Percentiles rank a stretch among this genome's conserved stretches.
phyloP scores from a whole-genome alignment of 2,888 invertebrate genomes.

The Cosmorhoe ocellata region DNA sequence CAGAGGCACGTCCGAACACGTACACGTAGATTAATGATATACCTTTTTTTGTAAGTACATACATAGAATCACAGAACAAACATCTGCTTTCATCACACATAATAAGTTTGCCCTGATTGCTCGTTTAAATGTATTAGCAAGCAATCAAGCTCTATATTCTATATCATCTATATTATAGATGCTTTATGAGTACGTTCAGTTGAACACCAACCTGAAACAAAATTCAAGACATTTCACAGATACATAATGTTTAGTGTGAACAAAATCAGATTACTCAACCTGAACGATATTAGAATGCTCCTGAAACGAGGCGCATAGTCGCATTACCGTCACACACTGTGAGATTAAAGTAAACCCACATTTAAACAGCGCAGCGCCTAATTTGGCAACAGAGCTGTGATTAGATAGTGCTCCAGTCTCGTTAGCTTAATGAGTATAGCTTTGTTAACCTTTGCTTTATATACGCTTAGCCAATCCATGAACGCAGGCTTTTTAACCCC shows the following conservation, averaged over 20 bases:
- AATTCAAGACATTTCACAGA: neutral
- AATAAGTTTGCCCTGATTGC: too few relatives aligned
- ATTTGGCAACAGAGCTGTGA: constrained; percentile 79
- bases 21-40: too few relatives aligned
- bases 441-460: constrained; percentile 69
- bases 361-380: constrained; percentile 74
- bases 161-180: too few relatives aligned
- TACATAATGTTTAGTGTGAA: neutral
- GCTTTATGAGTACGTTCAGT: too few relatives aligned
- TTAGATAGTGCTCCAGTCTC: constrained; percentile 78
- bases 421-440: constrained; percentile 75
- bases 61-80: too few relatives aligned
- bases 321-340: constrained; percentile 54
- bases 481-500: constrained; percentile 27
- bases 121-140: too few relatives aligned
- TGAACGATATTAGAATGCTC: constrained; percentile 8
- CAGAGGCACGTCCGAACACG: too few relatives aligned
- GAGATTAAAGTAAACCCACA: constrained; percentile 74
- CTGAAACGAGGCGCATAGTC: constrained; percentile 31
- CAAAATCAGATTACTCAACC: neutral
- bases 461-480: constrained; percentile 54
- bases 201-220: too few relatives aligned
- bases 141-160: too few relatives aligned
- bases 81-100: too few relatives aligned
- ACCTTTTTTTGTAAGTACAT: too few relatives aligned